These are phyloP conservation scores for Phasianus colchicus DNA, from an alignment of 2,113 vertebrate species.

Conservation along the genomic window DNA sequence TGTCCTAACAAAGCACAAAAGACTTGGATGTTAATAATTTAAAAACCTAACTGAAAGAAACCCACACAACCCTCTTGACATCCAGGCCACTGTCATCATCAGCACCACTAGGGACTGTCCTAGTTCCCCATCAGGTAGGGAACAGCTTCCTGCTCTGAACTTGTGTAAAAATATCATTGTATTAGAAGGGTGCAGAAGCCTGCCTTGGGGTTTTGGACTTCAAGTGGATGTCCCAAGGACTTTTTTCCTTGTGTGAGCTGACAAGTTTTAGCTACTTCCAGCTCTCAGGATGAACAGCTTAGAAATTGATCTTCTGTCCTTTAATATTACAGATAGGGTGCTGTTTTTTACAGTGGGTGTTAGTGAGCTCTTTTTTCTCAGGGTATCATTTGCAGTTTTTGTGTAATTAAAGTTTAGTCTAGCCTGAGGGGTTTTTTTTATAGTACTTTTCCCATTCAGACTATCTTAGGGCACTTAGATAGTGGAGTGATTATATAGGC, in stretches of 20 bases:
- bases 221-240: not conserved
- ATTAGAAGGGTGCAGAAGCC: not conserved
- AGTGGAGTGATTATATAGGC: constrained; percentile 25
- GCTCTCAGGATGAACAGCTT: not conserved
- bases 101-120: not conserved
- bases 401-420: constrained; percentile 42
- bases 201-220: not conserved
- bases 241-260: not conserved
- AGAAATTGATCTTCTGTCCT: not conserved
- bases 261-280: not conserved
- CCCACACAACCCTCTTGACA: not conserved
- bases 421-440: not conserved
- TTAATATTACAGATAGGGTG: not conserved
- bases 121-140: fast-evolving
- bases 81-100: not conserved
- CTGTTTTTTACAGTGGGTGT: not conserved
- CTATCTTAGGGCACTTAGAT: not conserved
- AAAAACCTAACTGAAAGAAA: not conserved
- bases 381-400: not conserved
- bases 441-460: not conserved
- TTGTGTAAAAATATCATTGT: not conserved
- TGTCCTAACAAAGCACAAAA: not conserved
- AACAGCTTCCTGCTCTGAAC: not conserved
- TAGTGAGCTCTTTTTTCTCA: constrained; percentile 12
- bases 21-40: not conserved